A percentile compares a stretch with the other conserved stretches of the same genome.
phyloP scores from a whole-genome alignment of 1,140 invertebrate species.

The Oedothorax gibbosus region DNA sequence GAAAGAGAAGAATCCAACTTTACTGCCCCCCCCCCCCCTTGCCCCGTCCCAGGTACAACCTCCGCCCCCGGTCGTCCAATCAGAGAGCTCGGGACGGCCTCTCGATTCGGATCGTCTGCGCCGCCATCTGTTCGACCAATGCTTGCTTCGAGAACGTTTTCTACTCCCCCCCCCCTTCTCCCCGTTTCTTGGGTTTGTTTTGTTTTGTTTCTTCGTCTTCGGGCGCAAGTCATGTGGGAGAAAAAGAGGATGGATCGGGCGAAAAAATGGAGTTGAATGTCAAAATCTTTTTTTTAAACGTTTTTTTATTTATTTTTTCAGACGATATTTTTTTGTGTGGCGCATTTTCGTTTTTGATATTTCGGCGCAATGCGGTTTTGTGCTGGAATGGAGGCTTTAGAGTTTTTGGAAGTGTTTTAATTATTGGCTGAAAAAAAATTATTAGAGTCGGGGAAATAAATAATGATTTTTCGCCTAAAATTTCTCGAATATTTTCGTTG shows the following conservation, averaged over 20 bases:
- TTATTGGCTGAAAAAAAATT: neutral
- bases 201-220: neutral
- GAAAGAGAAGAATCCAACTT: neutral
- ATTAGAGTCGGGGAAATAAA: too few species aligned
- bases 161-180: neutral
- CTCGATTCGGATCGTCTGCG: conserved; percentile 50
- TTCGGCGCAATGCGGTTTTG: conserved; percentile 34
- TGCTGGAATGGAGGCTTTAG: neutral
- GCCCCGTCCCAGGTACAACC: conserved; percentile 51
- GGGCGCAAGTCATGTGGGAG: neutral
- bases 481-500: too few species aligned
- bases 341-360: conserved; percentile 11
- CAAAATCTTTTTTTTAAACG: neutral
- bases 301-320: too few species aligned
- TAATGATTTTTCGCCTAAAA: too few species aligned
- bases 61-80: conserved; percentile 51
- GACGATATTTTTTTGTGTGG: neutral
- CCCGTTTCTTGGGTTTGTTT: neutral
- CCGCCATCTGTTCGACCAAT: conserved; percentile 48
- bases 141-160: conserved; percentile 33
- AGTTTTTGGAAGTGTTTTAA: neutral
- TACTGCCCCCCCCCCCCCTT: conserved; percentile 25
- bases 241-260: neutral
- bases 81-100: conserved; percentile 51
- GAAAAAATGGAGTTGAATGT: conserved; percentile 41